Base-by-base conservation (phyloP, 2,888 invertebrate genomes). In the Chromoteleia sp. region DNA sequence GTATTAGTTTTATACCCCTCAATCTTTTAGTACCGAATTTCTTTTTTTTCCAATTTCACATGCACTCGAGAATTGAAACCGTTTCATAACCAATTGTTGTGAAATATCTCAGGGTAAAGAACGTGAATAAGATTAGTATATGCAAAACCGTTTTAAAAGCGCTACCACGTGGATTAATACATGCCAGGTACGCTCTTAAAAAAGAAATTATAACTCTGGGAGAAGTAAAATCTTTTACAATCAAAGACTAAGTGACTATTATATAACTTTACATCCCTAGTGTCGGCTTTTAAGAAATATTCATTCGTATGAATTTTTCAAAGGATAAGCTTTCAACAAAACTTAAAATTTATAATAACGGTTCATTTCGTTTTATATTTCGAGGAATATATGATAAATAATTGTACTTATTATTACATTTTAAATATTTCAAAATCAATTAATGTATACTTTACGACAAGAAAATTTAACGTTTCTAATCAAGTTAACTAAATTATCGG, bases 121-220 rank as follows among this genome's bases (percentile, higher is more conserved):
- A 45, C 45, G 19, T 45, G 19, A 45, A 10, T 19, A 45, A 19
- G 45, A 10, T 19, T 19, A 45, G 19, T 45, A 45, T 19, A 19
- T 45, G 45, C 15, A 10, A 45, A 45, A 45, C 0, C 45, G 17
- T 45, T 45, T 45, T 45, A 45, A 45, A 45, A 45, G 45, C 45
- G 10, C 19, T 19, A 19, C 45, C 10, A 45, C 19, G 10, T 10
- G 19, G 19, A 19, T 45, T 45, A 45, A 19, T 19, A 45, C 45
- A 6, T 36, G 36, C 36, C 36, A 36, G 36, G 36, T 36, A n/a
- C n/a, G 36, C 36, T 36, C n/a, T 10, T 36, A 36, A 36, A 36
- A 36, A 10, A 36, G 3, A 36, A 36, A 33, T 10, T 36, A 36
- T 36, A 36, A 6, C 3, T 6, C 1, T 36, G n/a, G 36, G n/a